phyloP scores from a whole-genome alignment of 1,140 invertebrate genomes.

The Triops cancriformis region DNA sequence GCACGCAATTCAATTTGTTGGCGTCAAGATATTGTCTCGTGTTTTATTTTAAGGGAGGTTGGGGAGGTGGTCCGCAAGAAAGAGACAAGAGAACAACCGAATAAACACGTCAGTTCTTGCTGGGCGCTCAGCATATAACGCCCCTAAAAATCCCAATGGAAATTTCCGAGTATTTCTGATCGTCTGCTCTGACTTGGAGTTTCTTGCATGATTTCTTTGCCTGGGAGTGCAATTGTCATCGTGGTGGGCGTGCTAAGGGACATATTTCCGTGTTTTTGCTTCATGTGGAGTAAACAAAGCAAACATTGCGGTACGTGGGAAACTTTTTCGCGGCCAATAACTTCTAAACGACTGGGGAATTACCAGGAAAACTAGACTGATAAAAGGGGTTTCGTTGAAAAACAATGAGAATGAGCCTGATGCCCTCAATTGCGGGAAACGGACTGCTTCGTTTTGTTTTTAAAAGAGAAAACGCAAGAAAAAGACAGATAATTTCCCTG shows the following conservation, averaged over 20 bases:
- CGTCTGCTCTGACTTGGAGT: neutral
- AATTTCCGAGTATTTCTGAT: neutral
- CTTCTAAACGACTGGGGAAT: neutral
- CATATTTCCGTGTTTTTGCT: neutral
- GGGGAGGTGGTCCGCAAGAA: neutral
- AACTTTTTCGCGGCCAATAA: slow-evolving; percentile 10
- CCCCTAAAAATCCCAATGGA: neutral
- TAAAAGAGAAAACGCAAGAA: neutral
- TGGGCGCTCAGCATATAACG: neutral
- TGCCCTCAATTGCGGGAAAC: neutral
- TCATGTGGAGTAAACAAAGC: neutral
- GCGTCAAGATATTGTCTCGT: slow-evolving; percentile 6
- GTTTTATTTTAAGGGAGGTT: neutral
- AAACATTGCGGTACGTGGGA: neutral
- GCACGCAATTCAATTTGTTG: slow-evolving; percentile 9
- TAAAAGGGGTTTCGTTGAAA: neutral
- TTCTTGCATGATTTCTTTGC: neutral
- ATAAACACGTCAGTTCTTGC: slow-evolving; percentile 10
- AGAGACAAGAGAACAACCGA: neutral
- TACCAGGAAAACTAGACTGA: neutral
- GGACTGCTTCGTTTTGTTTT: neutral
- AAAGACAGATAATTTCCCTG: neutral
- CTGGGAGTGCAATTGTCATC: neutral
- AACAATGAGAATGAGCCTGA: neutral
- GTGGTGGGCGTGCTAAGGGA: neutral